A percentile compares a stretch with the other conserved stretches of the same genome.
phyloP scores from a whole-genome alignment of 1,140 invertebrate species.

The Macrosteles quadrilineatus region DNA sequence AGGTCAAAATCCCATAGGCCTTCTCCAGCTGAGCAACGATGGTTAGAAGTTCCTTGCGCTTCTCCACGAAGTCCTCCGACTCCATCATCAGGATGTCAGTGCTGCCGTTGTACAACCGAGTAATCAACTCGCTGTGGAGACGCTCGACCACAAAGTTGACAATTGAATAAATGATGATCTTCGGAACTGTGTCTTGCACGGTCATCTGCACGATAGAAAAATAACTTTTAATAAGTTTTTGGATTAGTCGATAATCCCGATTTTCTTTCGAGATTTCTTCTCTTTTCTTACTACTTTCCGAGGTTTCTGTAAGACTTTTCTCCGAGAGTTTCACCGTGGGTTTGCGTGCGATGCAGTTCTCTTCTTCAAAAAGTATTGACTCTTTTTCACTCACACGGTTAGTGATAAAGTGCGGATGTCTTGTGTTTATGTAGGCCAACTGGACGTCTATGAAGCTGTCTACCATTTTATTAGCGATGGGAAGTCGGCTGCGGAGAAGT shows the following conservation, averaged over 20 bases:
- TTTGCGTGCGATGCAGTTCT: not conserved
- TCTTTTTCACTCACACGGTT: not conserved
- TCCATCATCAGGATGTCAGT: conserved; percentile 28
- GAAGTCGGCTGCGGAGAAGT: conserved; percentile 60
- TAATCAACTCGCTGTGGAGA: conserved; percentile 36
- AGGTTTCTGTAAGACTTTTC: not conserved
- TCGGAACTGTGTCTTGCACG: conserved; percentile 40
- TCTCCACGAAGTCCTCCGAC: conserved; percentile 18
- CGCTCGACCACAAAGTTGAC: conserved; percentile 38
- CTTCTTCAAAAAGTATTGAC: not conserved
- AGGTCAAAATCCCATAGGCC: conserved; percentile 7
- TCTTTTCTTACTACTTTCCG: not conserved
- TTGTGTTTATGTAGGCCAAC: conserved; percentile 73
- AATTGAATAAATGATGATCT: conserved; percentile 42
- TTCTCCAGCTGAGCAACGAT: not conserved
- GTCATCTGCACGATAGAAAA: conserved; percentile 39
- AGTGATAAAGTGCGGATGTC: conserved; percentile 62
- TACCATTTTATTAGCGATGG: conserved; percentile 66
- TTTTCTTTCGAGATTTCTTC: not conserved
- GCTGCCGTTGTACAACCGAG: conserved; percentile 36
- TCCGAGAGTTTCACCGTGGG: not conserved
- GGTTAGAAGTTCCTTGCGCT: conserved; percentile 14
- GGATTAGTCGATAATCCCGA: conserved; percentile 33
- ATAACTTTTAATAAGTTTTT: conserved; percentile 39
- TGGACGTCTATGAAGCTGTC: conserved; percentile 68